Conservation (phyloP, 2,113 vertebrate genomes). For the Hippopotamus amphibius region DNA sequence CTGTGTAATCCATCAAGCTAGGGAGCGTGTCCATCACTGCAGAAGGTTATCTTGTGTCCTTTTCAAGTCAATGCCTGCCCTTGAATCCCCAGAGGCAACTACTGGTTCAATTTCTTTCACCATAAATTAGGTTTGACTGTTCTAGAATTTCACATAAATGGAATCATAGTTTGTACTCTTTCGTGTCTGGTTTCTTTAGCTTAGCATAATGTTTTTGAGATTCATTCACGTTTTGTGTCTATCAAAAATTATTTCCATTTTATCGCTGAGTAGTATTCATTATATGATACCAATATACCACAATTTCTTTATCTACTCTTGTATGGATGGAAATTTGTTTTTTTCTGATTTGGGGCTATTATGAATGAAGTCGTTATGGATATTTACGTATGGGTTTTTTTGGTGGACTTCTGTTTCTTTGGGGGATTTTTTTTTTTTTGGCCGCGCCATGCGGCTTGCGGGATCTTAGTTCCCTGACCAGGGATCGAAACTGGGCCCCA, state of each 20-base stretch:
- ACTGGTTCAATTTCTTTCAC: constrained; percentile 8
- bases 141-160: background rate
- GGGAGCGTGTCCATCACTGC: background rate
- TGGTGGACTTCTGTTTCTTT: background rate
- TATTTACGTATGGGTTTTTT: background rate
- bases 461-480: too few relatives aligned
- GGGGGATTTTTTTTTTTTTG: too few relatives aligned
- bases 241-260: constrained; percentile 27
- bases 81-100: background rate
- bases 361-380: background rate
- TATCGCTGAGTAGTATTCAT: background rate
- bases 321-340: background rate
- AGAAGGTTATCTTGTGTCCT: background rate
- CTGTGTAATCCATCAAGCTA: background rate
- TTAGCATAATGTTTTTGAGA: constrained; percentile 20
- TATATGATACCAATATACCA: background rate
- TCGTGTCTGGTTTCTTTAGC: background rate
- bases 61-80: background rate
- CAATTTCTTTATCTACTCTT: constrained; percentile 2
- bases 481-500: too few relatives aligned
- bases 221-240: background rate
- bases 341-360: background rate
- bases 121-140: background rate
- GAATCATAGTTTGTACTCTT: background rate
- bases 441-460: too few relatives aligned